Evolutionary conservation across 2,888 invertebrate genomes (phyloP), one percentile per base, ranked within the genome.

Genomic region (Cartodere bifasciata): DNA sequence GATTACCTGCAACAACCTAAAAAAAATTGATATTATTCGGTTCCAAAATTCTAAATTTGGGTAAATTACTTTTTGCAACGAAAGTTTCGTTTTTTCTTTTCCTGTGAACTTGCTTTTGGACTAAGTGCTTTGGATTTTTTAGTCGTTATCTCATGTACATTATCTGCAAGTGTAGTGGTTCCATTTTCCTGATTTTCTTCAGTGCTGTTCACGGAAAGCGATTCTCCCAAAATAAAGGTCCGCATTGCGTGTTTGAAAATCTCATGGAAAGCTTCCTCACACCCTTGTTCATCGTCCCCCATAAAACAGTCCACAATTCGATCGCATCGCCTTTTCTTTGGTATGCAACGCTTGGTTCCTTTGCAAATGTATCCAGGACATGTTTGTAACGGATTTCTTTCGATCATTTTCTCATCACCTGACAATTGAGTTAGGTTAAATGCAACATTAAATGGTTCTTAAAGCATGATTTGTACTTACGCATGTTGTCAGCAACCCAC

Each of bases 241-340:
- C 38, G 34, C 40, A 49, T 40, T 10, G 47, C 47, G 30, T 48
- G 42, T 38, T 48, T 46, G 34, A 50, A 47, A 13, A 49, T 42
- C 12, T 48, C 39, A 6, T 30, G 50, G 28, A 45, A 41, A 15
- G 17, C 26, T 28, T 37, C 29, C 21, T 47, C 44, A 35, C 87
- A 87, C 29, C 73, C 66, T 0, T 70, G 54, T 64, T 88, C 88
- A 58, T 88, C 88, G 58, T 86, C 86, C 12, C 75, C 84, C 22
- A 73, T 65, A 14, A 87, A 58, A 47, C 87, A 88, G 49, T 87
- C 79, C 1, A 83, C 71, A 22, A 69, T 62, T 46, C 69, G 70
- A 50, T 88, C 76, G 56, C 87, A 88, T 29, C 69, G 70, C 39
- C 69, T 60, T 39, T 65, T 67, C 16, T 61, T 63, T 1, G 79